Conservation (phyloP, 64 coral and sea anemone genomes). For the Porites lutea region DNA sequence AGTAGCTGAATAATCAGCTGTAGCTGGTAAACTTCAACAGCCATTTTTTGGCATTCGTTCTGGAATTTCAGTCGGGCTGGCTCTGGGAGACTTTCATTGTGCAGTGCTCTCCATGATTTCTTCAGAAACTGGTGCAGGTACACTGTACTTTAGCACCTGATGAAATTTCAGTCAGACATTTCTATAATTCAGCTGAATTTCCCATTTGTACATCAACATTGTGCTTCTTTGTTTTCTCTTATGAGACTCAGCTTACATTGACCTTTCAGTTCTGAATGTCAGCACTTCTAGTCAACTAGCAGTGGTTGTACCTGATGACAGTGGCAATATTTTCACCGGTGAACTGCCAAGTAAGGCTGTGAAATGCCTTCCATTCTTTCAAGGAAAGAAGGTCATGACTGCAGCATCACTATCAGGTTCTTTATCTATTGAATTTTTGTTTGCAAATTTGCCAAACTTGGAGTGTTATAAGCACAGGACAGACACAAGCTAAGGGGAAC, state of each 20-base stretch:
- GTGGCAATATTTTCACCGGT: neutral
- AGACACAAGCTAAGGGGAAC: too few species aligned
- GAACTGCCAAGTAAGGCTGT: conserved; percentile 12
- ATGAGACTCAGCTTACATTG: neutral
- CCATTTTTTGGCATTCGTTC: conserved; percentile 69
- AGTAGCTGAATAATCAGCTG: conserved; percentile 53
- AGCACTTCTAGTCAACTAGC: conserved; percentile 88
- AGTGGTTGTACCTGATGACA: conserved; percentile 39
- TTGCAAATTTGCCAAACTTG: too few species aligned
- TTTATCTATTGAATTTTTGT: too few species aligned
- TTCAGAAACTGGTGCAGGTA: conserved; percentile 77
- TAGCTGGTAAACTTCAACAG: conserved; percentile 69
- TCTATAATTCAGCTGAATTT: too few species aligned
- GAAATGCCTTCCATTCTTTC: conserved; percentile 83
- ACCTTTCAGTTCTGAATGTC: conserved; percentile 81
- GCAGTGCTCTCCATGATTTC: conserved; percentile 85
- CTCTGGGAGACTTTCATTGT: conserved; percentile 92
- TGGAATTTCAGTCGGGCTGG: conserved; percentile 73
- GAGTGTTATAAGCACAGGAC: too few species aligned
- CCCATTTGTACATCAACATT: too few species aligned
- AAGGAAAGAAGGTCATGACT: conserved; percentile 54
- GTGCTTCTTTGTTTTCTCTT: too few species aligned
- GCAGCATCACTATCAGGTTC: conserved; percentile 85
- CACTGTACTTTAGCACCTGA: too few species aligned
- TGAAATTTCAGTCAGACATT: too few species aligned